These are phyloP conservation scores for Scelioninae gen. 1 DNA, from an alignment of 2,888 invertebrate species.

Conservation along the genomic window DNA sequence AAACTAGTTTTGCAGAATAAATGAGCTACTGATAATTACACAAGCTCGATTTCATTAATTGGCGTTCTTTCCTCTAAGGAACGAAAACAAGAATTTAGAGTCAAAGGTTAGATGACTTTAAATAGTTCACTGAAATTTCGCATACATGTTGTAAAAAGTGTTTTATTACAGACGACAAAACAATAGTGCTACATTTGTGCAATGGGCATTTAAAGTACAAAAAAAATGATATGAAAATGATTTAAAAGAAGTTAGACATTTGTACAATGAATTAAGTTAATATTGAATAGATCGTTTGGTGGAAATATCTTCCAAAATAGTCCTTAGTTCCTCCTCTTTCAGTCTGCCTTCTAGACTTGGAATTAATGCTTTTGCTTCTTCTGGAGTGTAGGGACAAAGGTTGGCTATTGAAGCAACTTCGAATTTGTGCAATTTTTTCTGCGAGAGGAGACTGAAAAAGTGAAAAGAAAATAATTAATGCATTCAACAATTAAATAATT, in stretches of 20 bases:
- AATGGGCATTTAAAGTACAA: no score
- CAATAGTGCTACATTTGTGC: no score
- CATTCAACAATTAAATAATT: background rate
- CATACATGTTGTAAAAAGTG: no score
- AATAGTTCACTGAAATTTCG: no score
- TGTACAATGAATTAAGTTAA: slow-evolving; percentile 83
- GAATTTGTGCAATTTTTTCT: slow-evolving; percentile 98
- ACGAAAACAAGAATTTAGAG: no score
- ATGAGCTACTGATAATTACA: slow-evolving; percentile 38
- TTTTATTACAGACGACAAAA: no score
- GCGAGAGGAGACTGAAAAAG: slow-evolving; percentile 90
- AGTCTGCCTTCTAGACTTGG: slow-evolving; percentile 98
- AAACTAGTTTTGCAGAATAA: slow-evolving; percentile 68
- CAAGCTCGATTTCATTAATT: slow-evolving; percentile 24
- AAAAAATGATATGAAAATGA: no score
- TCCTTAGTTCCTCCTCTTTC: slow-evolving; percentile 98
- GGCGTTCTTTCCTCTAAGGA: slow-evolving; percentile 24
- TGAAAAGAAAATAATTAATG: slow-evolving; percentile 6
- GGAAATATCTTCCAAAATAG: slow-evolving; percentile 98
- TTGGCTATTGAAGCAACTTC: slow-evolving; percentile 98
- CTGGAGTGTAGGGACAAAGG: slow-evolving; percentile 98
- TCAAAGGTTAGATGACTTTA: no score
- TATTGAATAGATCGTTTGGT: slow-evolving; percentile 99
- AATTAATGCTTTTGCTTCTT: slow-evolving; percentile 98
- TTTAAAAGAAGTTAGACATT: no score